Conservation (phyloP, 2,797 vertebrate genomes). For the Melanotaenia trifasciata region DNA sequence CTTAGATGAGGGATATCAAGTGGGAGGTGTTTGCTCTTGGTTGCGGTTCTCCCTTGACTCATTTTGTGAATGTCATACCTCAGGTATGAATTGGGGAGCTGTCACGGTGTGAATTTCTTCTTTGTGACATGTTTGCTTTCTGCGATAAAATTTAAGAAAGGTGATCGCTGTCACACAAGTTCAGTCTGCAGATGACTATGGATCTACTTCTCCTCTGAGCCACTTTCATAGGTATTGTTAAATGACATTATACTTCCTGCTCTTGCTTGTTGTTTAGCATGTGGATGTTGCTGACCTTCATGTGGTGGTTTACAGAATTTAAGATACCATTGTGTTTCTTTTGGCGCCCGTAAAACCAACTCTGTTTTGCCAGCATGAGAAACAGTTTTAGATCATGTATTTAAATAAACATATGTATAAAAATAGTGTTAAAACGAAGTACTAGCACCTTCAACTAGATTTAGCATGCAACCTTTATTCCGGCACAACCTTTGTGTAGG, state of each 20-base stretch:
- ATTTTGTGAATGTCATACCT: constrained; percentile 77
- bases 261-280: constrained; percentile 38
- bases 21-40: constrained; percentile 82
- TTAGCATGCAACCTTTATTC: neutral
- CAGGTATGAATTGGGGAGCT: constrained; percentile 62
- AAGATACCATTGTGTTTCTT: constrained; percentile 43
- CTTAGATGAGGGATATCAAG: constrained; percentile 64
- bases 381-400: neutral
- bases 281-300: constrained; percentile 48
- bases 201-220: constrained; percentile 55
- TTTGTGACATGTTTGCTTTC: constrained; percentile 46
- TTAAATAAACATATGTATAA: neutral
- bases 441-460: neutral
- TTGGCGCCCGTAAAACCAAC: constrained; percentile 22
- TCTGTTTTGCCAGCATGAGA: constrained; percentile 1
- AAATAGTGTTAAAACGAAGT: neutral
- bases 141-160: constrained; percentile 26
- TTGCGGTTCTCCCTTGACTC: constrained; percentile 81
- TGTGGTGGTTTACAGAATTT: constrained; percentile 54
- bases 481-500: neutral
- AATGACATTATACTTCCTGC: constrained; percentile 45
- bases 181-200: constrained; percentile 41
- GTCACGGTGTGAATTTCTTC: constrained; percentile 30
- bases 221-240: constrained; percentile 71
- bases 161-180: constrained; percentile 14